Conservation (phyloP, 1,140 invertebrate genomes). For the Saccostrea cuccullata region DNA sequence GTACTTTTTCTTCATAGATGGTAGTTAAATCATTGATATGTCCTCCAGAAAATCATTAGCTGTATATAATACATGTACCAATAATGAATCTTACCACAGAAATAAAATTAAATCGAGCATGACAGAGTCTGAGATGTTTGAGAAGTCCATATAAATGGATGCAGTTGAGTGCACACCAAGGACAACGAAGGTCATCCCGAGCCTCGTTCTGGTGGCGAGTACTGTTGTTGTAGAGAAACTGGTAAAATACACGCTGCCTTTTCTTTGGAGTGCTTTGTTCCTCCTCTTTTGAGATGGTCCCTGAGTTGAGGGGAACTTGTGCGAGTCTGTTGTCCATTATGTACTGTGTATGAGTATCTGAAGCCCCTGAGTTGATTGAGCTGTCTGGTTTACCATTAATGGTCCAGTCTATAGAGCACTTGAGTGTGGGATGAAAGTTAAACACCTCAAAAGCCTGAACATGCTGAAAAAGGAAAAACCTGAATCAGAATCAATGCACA, state of each 20-base stretch:
- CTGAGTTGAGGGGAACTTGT: constrained; percentile 40
- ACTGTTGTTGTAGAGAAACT: constrained; percentile 97
- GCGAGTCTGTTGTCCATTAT: constrained; percentile 60
- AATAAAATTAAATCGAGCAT: constrained; percentile 94
- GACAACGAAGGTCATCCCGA: constrained; percentile 93
- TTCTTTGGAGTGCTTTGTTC: constrained; percentile 69
- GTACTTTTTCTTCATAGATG: not conserved
- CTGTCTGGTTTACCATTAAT: constrained; percentile 84
- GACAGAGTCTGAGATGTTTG: constrained; percentile 95
- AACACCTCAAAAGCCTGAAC: constrained; percentile 76
- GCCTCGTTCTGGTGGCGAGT: constrained; percentile 96
- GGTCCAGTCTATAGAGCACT: constrained; percentile 90
- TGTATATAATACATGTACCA: not conserved
- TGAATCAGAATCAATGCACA: not conserved
- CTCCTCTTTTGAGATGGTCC: constrained; percentile 59
- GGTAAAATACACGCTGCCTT: constrained; percentile 89
- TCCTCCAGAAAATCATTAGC: not conserved
- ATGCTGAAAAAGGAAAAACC: constrained; percentile 58
- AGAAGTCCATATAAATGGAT: constrained; percentile 91
- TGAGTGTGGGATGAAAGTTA: constrained; percentile 87
- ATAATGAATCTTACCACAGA: constrained; percentile 86
- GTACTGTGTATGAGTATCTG: constrained; percentile 58
- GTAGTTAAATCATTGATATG: not conserved
- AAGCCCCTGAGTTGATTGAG: constrained; percentile 79
- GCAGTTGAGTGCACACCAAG: constrained; percentile 96